These are phyloP conservation scores for Agonopterix heracliana DNA, from an alignment of 2,888 invertebrate species.

Conservation along the genomic window DNA sequence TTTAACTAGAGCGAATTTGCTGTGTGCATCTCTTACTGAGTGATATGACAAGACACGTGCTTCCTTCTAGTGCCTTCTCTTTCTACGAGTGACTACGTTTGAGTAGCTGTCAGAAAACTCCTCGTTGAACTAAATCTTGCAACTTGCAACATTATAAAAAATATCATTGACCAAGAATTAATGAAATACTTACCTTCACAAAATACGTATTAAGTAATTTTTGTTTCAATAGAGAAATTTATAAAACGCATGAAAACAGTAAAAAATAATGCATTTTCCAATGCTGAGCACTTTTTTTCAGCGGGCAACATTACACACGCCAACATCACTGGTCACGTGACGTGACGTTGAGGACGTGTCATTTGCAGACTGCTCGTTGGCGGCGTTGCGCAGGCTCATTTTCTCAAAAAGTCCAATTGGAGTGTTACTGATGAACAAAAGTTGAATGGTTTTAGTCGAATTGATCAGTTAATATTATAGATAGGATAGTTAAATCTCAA, in stretches of 20 bases:
- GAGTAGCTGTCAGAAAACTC: no score
- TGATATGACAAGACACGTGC: no score
- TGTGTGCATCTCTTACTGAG: no score
- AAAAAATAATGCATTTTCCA: neutral
- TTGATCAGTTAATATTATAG: constrained; percentile 63
- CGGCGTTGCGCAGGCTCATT: constrained; percentile 74
- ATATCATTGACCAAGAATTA: no score
- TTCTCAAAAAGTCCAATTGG: constrained; percentile 62
- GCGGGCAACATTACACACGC: constrained; percentile 64
- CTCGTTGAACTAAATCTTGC: no score
- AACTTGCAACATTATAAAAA: no score
- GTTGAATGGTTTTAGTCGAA: constrained; percentile 72
- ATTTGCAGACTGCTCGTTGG: constrained; percentile 72
- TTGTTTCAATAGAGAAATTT: no score
- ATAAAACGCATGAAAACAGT: neutral
- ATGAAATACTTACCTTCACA: no score
- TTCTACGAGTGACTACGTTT: no score
- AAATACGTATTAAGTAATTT: no score
- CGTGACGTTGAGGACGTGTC: constrained; percentile 78
- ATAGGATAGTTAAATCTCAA: constrained; percentile 70
- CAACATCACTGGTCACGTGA: constrained; percentile 86
- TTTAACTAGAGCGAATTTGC: no score
- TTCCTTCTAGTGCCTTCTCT: no score
- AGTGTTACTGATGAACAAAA: constrained; percentile 71
- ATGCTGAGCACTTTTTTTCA: neutral